Percentiles rank a stretch among this genome's conserved stretches.
phyloP scores from a whole-genome alignment of 2,113 vertebrate genomes.

The Willisornis vidua region DNA sequence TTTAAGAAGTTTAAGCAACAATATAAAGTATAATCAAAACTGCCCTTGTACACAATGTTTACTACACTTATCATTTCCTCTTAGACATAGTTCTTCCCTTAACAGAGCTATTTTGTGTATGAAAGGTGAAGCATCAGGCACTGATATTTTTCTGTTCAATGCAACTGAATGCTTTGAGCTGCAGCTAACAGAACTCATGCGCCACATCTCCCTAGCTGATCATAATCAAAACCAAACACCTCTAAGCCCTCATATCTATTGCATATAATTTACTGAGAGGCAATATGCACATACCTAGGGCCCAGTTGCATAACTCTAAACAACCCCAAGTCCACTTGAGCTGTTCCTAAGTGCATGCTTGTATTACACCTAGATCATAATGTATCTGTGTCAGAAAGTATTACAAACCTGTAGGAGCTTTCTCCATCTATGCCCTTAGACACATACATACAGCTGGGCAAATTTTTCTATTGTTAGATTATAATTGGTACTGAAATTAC shows the following conservation, averaged over 20 bases:
- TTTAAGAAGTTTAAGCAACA: background rate
- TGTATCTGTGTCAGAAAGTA: background rate
- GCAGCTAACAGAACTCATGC: background rate
- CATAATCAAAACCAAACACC: background rate
- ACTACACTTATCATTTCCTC: background rate
- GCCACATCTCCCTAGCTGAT: background rate
- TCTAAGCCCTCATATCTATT: background rate
- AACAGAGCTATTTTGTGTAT: background rate
- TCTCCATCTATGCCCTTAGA: background rate
- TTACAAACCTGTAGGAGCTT: background rate
- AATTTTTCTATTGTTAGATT: background rate
- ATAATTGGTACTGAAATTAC: conserved; percentile 8
- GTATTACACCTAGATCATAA: background rate
- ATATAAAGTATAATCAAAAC: background rate
- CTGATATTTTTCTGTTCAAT: background rate
- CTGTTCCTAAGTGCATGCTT: background rate
- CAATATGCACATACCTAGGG: background rate
- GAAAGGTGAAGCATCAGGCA: background rate
- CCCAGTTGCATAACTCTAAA: background rate
- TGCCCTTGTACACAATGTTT: background rate
- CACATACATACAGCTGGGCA: rapidly evolving
- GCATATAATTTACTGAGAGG: background rate
- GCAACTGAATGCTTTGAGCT: background rate
- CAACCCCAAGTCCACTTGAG: background rate
- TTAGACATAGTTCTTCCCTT: background rate